A percentile compares a stretch with the other conserved stretches of the same genome.
These are phyloP conservation scores for Ailurus styani DNA, from an alignment of 2,113 vertebrate genomes.

Conservation along the genomic window DNA sequence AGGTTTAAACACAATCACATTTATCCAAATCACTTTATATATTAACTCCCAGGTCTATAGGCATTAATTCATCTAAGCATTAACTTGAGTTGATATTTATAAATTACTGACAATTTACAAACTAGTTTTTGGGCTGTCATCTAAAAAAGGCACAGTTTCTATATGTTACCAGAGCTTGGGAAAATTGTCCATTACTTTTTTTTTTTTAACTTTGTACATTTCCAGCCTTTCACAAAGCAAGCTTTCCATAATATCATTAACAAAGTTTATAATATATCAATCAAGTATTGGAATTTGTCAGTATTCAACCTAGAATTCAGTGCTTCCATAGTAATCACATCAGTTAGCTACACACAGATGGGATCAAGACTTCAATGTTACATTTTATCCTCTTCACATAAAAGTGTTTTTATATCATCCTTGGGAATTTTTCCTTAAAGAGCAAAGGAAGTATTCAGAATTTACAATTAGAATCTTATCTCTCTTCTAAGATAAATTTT, in stretches of 20 bases:
- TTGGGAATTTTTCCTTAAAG: background rate
- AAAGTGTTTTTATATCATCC: background rate
- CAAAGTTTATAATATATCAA: background rate
- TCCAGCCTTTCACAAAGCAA: background rate
- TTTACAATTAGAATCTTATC: conserved; percentile 16
- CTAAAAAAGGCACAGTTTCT: background rate
- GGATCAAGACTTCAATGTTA: background rate
- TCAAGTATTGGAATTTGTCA: background rate
- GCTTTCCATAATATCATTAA: background rate
- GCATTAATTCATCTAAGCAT: background rate
- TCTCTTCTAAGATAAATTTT: conserved; percentile 25
- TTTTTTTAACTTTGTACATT: background rate
- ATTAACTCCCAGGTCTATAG: background rate
- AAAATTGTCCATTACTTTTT: background rate
- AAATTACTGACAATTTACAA: conserved; percentile 12
- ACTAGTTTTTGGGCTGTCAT: background rate
- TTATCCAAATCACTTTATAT: background rate
- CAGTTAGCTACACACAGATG: background rate
- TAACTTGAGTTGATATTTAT: background rate
- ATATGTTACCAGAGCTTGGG: background rate
- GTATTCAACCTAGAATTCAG: background rate
- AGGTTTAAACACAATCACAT: background rate
- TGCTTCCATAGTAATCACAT: background rate
- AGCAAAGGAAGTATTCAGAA: conserved; percentile 9
- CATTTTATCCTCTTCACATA: background rate